A percentile compares a stretch with the other conserved stretches of the same genome.
These are phyloP conservation scores for Orthochromis malagaraziensis DNA, from an alignment of 2,113 vertebrate species.

Conservation along the genomic window DNA sequence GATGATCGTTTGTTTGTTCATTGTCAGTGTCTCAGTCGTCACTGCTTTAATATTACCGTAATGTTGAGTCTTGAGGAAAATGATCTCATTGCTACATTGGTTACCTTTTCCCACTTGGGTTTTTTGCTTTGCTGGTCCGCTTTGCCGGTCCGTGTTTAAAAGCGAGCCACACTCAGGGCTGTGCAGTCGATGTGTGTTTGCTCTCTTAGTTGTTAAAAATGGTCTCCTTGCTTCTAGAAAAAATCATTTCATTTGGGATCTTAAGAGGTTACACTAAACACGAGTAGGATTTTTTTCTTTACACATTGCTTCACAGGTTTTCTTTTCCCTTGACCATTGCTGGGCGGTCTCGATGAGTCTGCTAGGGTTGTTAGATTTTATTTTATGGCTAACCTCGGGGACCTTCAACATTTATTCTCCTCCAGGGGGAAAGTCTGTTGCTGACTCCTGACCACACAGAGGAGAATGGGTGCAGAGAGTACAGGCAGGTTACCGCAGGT, in stretches of 20 bases:
- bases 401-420: constrained; percentile 55
- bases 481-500: constrained; percentile 6
- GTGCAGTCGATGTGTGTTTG: not conserved
- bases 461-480: not conserved
- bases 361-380: constrained; percentile 46
- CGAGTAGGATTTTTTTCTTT: not conserved
- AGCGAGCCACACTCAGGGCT: not conserved
- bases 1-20: not conserved
- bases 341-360: constrained; percentile 14
- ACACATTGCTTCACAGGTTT: not conserved
- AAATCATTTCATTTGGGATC: constrained; percentile 6
- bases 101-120: constrained; percentile 11
- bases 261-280: not conserved
- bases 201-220: not conserved
- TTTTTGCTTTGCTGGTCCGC: not conserved
- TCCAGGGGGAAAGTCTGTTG: constrained; percentile 32
- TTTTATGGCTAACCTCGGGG: constrained; percentile 41
- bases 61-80: constrained; percentile 14
- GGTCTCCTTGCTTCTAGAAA: not conserved
- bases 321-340: not conserved
- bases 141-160: constrained; percentile 14
- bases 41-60: not conserved
- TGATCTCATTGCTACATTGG: not conserved
- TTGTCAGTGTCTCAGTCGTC: not conserved
- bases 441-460: constrained; percentile 26